Evolutionary conservation across 2,797 vertebrate genomes (phyloP).

Genomic region (Tympanoctomys barrerae): DNA sequence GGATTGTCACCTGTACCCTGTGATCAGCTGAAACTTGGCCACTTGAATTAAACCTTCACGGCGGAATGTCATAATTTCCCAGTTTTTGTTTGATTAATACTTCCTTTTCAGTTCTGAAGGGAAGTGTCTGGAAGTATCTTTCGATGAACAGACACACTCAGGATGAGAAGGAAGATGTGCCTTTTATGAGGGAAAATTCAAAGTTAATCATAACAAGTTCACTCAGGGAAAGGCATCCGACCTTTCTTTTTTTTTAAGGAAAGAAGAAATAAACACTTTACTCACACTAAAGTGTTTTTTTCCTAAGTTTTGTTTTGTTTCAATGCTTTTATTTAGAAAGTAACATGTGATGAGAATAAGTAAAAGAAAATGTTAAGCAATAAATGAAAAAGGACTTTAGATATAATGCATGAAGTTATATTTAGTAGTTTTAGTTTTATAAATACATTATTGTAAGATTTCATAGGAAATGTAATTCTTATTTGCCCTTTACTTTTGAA

Average conservation of each 20-base stretch:
- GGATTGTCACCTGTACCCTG: constrained; percentile 91
- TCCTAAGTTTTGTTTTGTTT: constrained; percentile 69
- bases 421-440: neutral
- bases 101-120: constrained; percentile 89
- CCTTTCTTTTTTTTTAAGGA: constrained; percentile 55
- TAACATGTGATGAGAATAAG: constrained; percentile 12
- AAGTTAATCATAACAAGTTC: constrained; percentile 60
- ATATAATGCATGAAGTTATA: neutral
- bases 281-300: constrained; percentile 37
- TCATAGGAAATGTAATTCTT: constrained; percentile 56
- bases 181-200: constrained; percentile 71
- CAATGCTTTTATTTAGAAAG: constrained; percentile 58
- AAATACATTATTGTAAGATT: constrained; percentile 46
- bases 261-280: constrained; percentile 59
- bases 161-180: constrained; percentile 79
- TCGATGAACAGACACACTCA: constrained; percentile 69
- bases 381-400: constrained; percentile 48
- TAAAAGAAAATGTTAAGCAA: constrained; percentile 42
- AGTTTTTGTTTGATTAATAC: constrained; percentile 90
- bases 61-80: constrained; percentile 90
- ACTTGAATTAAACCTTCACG: constrained; percentile 85
- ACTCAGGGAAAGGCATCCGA: constrained; percentile 17
- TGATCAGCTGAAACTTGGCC: constrained; percentile 86
- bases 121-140: constrained; percentile 87
- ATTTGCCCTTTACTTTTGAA: constrained; percentile 71